Conservation (phyloP, 2,888 invertebrate genomes). For the Loripinus fragilis region DNA sequence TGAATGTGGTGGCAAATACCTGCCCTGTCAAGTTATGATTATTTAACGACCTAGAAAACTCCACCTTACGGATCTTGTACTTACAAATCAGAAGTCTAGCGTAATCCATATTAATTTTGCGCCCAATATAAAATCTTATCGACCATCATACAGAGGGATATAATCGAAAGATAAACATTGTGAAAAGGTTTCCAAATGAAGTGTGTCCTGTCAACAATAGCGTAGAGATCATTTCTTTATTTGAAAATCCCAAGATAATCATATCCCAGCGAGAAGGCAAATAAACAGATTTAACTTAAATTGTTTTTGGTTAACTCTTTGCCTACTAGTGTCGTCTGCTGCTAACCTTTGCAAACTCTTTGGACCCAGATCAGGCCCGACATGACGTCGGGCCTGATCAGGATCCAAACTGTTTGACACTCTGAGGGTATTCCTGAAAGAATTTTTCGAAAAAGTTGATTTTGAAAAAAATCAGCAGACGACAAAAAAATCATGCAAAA, state of each 20-base stretch:
- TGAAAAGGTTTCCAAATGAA: slow-evolving; percentile 20
- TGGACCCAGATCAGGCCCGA: too few relatives aligned
- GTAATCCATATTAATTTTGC: background rate
- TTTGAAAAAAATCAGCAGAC: too few relatives aligned
- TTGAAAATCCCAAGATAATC: slow-evolving; percentile 11
- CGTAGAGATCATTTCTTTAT: slow-evolving; percentile 4
- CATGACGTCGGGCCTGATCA: too few relatives aligned
- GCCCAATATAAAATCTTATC: background rate
- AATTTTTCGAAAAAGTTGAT: too few relatives aligned
- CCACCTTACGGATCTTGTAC: background rate
- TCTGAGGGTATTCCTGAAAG: too few relatives aligned
- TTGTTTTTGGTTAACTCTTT: background rate
- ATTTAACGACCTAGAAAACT: background rate
- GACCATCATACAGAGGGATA: slow-evolving; percentile 14
- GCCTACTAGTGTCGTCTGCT: too few relatives aligned
- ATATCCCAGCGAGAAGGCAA: background rate
- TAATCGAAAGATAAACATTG: slow-evolving; percentile 16
- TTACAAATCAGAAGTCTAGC: background rate
- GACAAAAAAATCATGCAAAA: too few relatives aligned
- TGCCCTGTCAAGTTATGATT: background rate
- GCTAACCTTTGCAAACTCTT: too few relatives aligned
- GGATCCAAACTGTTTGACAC: too few relatives aligned
- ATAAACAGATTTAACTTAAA: slow-evolving; percentile 19
- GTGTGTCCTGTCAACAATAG: slow-evolving; percentile 14
- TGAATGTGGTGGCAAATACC: too few relatives aligned